Evolutionary conservation across 92 coral and sea anemone species (phyloP), one percentile per base, ranked within the genome.

Genomic region (Chrysogorgia sp.): DNA sequence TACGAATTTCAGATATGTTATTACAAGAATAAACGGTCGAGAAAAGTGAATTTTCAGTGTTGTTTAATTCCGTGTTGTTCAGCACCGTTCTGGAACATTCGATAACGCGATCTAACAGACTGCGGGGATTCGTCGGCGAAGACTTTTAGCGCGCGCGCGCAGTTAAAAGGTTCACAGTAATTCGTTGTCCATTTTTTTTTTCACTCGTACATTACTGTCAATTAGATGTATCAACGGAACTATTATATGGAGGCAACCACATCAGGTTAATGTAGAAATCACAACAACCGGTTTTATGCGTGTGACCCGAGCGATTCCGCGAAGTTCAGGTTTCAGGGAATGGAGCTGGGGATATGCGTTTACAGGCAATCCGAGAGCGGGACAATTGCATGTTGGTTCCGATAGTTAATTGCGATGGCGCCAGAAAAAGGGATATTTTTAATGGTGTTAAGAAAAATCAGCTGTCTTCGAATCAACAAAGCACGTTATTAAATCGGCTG

Each of bases 381-480:
- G 7, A 5, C 12, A 12, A 4, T 37, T 4, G 43, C 43, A 20
- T 6, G 17, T 30, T 57, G 23, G 17, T 57, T 57, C 63, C 78
- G 57, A 71, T 30, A 13, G 23, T 30, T 71, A 71, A 71, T 55
- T 52, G 64, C 48, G 9, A 50, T 30, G 78, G 78, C 78, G 78
- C 78, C 78, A 35, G 22, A 1, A 34, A 0, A 21, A 53, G 32
- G 50, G 65, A 34, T 59, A 53, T 14, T 31, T 53, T 72, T 28
- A 72, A 50, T 59, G 65, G 30, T 53, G 58, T 34, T 25, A 64
- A 10, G 20, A 72, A 8, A 72, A 56, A 22, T 72, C 79, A 72
- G 64, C 79, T 72, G 79, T 49, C 63, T 41, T 31, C 59, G 19
- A 45, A 37, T 34, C 34, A 69, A 69, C 76, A 69, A 20, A 69